Evolutionary conservation across 2,113 vertebrate species (phyloP), one percentile per base, ranked within the genome.

Genomic region (Clarias magur): DNA sequence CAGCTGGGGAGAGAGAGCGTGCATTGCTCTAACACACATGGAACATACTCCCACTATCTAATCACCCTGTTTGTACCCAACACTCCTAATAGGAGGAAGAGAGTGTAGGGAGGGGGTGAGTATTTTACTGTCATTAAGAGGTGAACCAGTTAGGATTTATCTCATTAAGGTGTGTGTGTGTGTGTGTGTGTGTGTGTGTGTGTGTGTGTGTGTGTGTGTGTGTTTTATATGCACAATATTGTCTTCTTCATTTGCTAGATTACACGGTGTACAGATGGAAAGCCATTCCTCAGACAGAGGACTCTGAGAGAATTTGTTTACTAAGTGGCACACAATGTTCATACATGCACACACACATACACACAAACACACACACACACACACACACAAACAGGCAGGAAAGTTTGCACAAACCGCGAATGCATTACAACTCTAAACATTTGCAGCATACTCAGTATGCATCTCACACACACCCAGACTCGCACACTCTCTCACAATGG

Each of bases 21-120:
- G 81, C 86, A 79, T 62, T 86, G 80, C 85, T 70, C 60, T 78
- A 82, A 72, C 63, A 72, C 84, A 88, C 88, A 87, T 88, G 88
- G 85, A 88, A 88, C 80, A 42, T 88, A 90, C 88, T 88, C 81
- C 86, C 81, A 63, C 90, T 90, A 88, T 91, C 91, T 91, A 90
- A 92, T 89, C 90, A 76, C 87, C 89, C 89, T 54, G 84, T 88
- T 89, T 79, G 82, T 88, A 84, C 68, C 67, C 79, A 38, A 75
- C 87, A 84, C 86, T 83, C 79, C 80, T 90, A 89, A 89, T 79
- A 84, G 82, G 88, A 82, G 62, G 83, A 80, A 84, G 85, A 88
- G 86, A 88, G 84, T 84, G 86, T 85, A 53, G 82, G 84, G 30
- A 65, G 73, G 85, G 86, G 68, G 65, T 73, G 88, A 80, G 79